These are phyloP conservation scores for Anthopleura sola DNA, from an alignment of 64 coral and sea anemone genomes.

Conservation along the genomic window DNA sequence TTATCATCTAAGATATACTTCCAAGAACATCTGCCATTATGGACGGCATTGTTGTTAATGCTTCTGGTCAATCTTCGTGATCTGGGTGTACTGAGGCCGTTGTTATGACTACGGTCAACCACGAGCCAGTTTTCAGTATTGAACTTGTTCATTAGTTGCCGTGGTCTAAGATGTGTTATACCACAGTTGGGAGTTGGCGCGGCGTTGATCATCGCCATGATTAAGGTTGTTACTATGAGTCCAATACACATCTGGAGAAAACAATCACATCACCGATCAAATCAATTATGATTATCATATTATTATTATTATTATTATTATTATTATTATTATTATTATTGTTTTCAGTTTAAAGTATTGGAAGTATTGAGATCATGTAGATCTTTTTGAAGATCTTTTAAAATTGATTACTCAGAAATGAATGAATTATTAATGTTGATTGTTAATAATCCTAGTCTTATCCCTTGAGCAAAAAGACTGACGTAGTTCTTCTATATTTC, in stretches of 20 bases:
- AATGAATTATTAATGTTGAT: too few species aligned
- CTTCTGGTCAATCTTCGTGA: not conserved
- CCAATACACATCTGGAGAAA: not conserved
- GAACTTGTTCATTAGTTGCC: conserved; percentile 13
- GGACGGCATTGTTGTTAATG: not conserved
- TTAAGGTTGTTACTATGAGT: not conserved
- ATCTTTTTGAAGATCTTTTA: too few species aligned
- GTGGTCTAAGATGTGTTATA: not conserved
- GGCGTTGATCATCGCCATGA: not conserved
- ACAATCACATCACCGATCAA: not conserved
- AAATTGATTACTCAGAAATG: too few species aligned
- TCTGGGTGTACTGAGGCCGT: not conserved
- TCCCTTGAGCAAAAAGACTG: too few species aligned
- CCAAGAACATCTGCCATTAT: conserved; percentile 23
- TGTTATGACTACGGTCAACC: not conserved
- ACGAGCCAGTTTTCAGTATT: not conserved
- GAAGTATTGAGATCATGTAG: too few species aligned
- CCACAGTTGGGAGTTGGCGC: conserved; percentile 31
- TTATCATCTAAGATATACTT: conserved; percentile 12
- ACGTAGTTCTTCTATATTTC: too few species aligned
- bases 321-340: too few species aligned
- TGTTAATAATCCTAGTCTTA: too few species aligned
- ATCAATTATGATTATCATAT: too few species aligned
- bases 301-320: too few species aligned
- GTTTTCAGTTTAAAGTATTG: too few species aligned